Base-by-base conservation (phyloP, 1,140 invertebrate genomes). In the Sycophaga agraensis region DNA sequence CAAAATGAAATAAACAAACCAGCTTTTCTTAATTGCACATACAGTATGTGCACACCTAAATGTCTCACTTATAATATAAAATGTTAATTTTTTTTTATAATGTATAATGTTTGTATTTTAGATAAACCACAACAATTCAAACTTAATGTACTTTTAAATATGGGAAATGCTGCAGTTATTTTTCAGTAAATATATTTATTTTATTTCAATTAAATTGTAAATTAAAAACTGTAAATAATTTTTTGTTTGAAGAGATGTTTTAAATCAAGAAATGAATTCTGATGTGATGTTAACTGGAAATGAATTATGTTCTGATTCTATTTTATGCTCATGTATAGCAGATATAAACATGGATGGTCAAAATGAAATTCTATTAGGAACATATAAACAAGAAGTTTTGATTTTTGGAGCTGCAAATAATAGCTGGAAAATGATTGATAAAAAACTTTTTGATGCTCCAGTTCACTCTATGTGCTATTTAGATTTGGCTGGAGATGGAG, bases 281-380 rank as follows among this genome's bases (percentile, higher is more conserved):
- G 79, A 81, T 46, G 63, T 81, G 37, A 71, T 77, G 14, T 74
- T 88, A 37, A 81, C 74, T 55, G 78, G 79, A 22, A 86, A 81
- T 67, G 83, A 87, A 65, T 51, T 46, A 28, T 76, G 72, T 4
- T 84, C 80, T 59, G 87, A 88, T 76, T 81, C 82, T 59, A 77
- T 84, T 31, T 73, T 86, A 14, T 86, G 87, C 67, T 82, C 82
- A 21, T 85, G 84, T 68, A 79, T 88, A 28, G 84, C 84, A 2
- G 89, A 91, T 71, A 79, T 91, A 54, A 86, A 91, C 75, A 87
- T 90, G 83, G 89, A 91, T 79, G 87, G 88, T 0, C 66, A 79
- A 43, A 85, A 87, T 73, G 89, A 91, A 80, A 86, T 92, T 63
- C 65, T 91, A 9, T 69, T 91, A 39, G 89, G 90, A 61, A 91